Evolutionary conservation across 1,140 invertebrate genomes (phyloP).

Genomic region (Drosophila nannoptera): DNA sequence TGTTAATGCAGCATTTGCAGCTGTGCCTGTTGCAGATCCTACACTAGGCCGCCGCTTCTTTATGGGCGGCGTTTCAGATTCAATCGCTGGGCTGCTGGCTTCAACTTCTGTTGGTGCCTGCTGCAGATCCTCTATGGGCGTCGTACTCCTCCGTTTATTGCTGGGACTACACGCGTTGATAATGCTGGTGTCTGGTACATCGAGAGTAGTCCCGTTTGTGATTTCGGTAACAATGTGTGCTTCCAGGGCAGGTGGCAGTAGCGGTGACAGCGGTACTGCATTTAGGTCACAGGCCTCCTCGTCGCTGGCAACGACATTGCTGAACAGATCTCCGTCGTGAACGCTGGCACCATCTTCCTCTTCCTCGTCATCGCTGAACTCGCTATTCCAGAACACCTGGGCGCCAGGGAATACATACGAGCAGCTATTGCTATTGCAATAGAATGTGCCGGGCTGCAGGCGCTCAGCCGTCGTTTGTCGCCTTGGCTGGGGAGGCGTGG

Average conservation of each 20-base stretch:
- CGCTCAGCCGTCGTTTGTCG: conserved; percentile 68
- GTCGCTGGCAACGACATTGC: conserved; percentile 37
- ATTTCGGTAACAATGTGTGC: conserved; percentile 72
- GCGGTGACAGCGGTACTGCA: conserved; percentile 58
- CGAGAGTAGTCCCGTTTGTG: not conserved
- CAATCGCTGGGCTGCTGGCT: conserved; percentile 4
- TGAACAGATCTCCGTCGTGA: conserved; percentile 33
- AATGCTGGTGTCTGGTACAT: not conserved
- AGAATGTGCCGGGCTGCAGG: conserved; percentile 68
- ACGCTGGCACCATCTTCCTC: conserved; percentile 33
- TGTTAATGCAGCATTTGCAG: conserved; percentile 24
- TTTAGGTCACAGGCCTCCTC: conserved; percentile 60
- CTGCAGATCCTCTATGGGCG: conserved; percentile 8
- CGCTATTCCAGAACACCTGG: conserved; percentile 69
- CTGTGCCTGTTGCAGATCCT: not conserved
- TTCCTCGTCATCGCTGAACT: conserved; percentile 65
- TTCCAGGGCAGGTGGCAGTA: conserved; percentile 65
- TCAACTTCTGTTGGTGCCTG: not conserved
- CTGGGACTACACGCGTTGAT: conserved; percentile 39
- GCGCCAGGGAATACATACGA: conserved; percentile 77
- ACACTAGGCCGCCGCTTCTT: conserved; percentile 58
- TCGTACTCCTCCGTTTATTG: conserved; percentile 46
- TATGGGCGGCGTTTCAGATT: conserved; percentile 44
- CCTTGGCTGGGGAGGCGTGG: conserved; percentile 54
- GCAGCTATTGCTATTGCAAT: conserved; percentile 57